Conservation (phyloP, 2,113 vertebrate species). For the Brachyistius frenatus region DNA sequence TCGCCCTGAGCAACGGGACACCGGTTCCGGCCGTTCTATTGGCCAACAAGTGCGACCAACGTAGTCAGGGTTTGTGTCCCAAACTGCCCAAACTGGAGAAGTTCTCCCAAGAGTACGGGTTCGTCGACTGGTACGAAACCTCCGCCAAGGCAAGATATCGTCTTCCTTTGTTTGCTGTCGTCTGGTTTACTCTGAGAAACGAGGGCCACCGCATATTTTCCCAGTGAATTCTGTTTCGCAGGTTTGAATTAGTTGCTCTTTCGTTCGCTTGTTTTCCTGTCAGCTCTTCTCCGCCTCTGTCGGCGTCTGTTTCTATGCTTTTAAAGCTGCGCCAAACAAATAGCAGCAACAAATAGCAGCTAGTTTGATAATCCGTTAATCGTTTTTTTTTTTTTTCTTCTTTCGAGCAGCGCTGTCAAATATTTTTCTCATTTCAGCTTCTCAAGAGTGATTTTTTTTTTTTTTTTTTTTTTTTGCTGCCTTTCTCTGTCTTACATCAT, state of each 20-base stretch:
- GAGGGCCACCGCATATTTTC: no score
- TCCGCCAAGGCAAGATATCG: conserved; percentile 84
- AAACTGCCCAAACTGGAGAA: conserved; percentile 84
- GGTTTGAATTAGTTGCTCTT: not conserved
- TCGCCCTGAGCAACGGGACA: conserved; percentile 82
- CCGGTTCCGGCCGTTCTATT: conserved; percentile 84
- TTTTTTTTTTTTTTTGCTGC: no score
- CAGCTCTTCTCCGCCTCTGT: not conserved
- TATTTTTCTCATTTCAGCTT: no score
- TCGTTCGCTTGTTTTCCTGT: not conserved
- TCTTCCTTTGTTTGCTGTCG: not conserved
- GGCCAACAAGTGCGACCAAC: conserved; percentile 88
- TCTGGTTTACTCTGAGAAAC: not conserved
- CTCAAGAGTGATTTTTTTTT: no score
- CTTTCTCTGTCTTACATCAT: no score
- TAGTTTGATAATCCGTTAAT: no score
- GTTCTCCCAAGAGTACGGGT: conserved; percentile 83
- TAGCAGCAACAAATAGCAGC: no score
- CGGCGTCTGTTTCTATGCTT: no score
- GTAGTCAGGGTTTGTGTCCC: conserved; percentile 78
- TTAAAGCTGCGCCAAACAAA: no score
- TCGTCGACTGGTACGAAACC: conserved; percentile 86
- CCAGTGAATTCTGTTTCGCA: no score
- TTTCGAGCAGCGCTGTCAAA: no score
- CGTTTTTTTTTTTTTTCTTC: no score